Percentiles rank a stretch among this genome's conserved stretches.
These are phyloP conservation scores for Drosophila paulistorum DNA, from an alignment of 1,140 invertebrate genomes.

Conservation along the genomic window DNA sequence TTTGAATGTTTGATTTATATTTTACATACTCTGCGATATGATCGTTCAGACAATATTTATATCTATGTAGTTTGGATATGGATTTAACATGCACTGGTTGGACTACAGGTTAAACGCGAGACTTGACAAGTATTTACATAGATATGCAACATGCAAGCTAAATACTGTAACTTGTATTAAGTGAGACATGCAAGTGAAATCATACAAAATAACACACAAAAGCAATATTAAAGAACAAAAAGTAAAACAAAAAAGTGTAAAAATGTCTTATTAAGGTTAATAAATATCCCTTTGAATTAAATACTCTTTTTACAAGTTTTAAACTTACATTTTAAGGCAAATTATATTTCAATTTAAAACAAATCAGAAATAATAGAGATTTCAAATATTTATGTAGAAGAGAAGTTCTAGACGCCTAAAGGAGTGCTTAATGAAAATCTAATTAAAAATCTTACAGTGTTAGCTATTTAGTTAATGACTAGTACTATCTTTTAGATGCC, in stretches of 20 bases:
- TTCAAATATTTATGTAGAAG: too few relatives aligned
- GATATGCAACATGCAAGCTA: slow-evolving; percentile 3
- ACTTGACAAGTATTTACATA: slow-evolving; percentile 2
- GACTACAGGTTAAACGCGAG: slow-evolving; percentile 2
- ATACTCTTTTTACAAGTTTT: too few relatives aligned
- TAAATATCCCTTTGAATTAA: too few relatives aligned
- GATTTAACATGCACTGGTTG: neutral
- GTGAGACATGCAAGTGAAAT: slow-evolving; percentile 2
- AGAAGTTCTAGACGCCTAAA: too few relatives aligned
- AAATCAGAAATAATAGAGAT: too few relatives aligned
- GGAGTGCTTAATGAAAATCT: too few relatives aligned
- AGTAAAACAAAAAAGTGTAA: neutral
- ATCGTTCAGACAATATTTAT: neutral
- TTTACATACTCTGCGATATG: slow-evolving; percentile 23
- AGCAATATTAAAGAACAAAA: neutral
- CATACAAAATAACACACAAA: neutral
- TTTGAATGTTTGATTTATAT: slow-evolving; percentile 17
- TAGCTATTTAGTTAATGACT: too few relatives aligned
- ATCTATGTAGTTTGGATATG: neutral
- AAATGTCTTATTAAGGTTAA: neutral
- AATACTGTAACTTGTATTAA: neutral
- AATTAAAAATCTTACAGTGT: too few relatives aligned
- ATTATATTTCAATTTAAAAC: too few relatives aligned
- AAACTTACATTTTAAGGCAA: too few relatives aligned
- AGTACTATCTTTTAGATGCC: too few relatives aligned